Evolutionary conservation across 2,888 invertebrate genomes (phyloP).

Genomic region (Eristalis tenax): DNA sequence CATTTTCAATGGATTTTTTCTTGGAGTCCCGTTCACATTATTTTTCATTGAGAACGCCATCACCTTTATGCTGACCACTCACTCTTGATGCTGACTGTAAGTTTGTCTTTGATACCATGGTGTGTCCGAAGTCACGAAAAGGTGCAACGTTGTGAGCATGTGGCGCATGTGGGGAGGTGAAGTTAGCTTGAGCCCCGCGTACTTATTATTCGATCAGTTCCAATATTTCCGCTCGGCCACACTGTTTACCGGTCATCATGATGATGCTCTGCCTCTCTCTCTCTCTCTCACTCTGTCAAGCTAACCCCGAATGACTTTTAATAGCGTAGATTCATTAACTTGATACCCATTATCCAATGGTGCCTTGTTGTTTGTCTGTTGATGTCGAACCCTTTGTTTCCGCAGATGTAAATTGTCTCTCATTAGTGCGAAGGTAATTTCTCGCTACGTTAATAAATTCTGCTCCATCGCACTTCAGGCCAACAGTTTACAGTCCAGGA

Average conservation of each 20-base stretch:
- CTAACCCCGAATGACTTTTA: background rate
- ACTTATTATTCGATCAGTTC: background rate
- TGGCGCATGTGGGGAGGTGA: no score
- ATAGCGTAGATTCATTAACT: constrained; percentile 16
- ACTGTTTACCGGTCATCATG: constrained; percentile 8
- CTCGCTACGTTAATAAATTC: constrained; percentile 29
- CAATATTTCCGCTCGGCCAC: background rate
- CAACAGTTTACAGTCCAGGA: background rate
- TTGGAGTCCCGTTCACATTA: no score
- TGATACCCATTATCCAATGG: background rate
- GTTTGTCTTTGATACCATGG: no score
- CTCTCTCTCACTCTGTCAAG: background rate
- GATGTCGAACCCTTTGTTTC: constrained; percentile 13
- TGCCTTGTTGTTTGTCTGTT: constrained; percentile 6
- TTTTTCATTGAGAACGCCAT: no score
- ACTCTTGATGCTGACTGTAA: no score
- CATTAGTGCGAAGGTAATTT: constrained; percentile 23
- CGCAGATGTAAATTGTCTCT: constrained; percentile 24
- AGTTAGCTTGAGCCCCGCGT: no score
- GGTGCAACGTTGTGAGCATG: no score
- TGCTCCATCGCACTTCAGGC: background rate
- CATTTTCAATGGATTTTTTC: no score
- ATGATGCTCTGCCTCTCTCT: background rate
- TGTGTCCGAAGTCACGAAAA: no score
- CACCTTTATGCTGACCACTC: no score